Conservation (phyloP, 2,113 vertebrate species). For the Cyrtonyx montezumae region DNA sequence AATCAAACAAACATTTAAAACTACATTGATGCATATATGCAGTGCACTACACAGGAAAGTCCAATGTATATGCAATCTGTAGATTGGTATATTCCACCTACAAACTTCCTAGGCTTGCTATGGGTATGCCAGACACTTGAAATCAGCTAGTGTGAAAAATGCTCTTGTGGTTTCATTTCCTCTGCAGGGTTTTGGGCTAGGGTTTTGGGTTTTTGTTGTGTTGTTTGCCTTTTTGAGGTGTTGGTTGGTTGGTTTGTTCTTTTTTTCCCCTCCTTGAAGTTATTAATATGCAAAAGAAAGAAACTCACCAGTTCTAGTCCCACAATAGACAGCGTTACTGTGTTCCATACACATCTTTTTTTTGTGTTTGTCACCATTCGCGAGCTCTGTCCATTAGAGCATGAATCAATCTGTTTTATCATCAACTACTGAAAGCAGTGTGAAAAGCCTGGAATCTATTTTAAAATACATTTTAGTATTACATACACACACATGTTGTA, state of each 20-base stretch:
- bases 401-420: neutral
- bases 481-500: neutral
- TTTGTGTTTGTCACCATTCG: neutral
- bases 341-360: neutral
- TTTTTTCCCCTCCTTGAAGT: neutral
- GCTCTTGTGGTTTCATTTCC: constrained; percentile 23
- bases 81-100: neutral
- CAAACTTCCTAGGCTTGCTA: constrained; percentile 12
- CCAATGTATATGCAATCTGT: neutral
- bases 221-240: constrained; percentile 1
- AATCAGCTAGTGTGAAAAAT: constrained; percentile 3
- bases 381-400: neutral
- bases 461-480: neutral
- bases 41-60: neutral
- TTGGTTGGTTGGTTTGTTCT: neutral
- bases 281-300: neutral
- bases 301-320: neutral
- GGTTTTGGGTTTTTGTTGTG: neutral
- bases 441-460: neutral
- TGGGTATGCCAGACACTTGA: neutral
- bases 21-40: neutral
- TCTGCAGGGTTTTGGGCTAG: neutral
- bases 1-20: neutral
- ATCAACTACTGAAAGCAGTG: neutral
- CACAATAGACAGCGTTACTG: neutral